Evolutionary conservation across 2,113 vertebrate genomes (phyloP).

Genomic region (Siniperca knerii): DNA sequence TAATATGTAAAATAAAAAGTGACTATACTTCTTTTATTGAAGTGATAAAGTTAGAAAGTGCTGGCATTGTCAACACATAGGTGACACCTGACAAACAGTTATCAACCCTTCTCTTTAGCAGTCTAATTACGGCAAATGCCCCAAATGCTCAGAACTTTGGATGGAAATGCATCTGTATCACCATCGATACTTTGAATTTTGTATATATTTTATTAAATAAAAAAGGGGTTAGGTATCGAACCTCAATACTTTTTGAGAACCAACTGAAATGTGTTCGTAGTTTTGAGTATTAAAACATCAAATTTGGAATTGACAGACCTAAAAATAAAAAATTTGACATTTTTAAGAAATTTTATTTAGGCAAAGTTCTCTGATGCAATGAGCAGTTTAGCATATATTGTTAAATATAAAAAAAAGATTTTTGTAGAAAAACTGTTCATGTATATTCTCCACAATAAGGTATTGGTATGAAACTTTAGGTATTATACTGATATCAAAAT

Average conservation of each 20-base stretch:
- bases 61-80: no score
- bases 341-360: not conserved
- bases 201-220: not conserved
- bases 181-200: no score
- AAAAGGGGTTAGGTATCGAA: not conserved
- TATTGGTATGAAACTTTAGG: not conserved
- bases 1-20: not conserved
- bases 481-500: not conserved
- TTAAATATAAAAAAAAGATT: no score
- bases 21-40: no score
- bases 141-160: not conserved
- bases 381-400: not conserved
- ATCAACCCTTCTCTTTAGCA: slow-evolving; percentile 3
- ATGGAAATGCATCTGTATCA: no score
- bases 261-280: not conserved
- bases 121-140: slow-evolving; percentile 1
- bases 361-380: not conserved
- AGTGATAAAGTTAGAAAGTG: no score
- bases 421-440: not conserved
- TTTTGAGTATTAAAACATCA: no score
- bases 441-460: not conserved
- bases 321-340: not conserved
- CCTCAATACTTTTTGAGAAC: not conserved
- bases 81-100: slow-evolving; percentile 2
- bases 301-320: not conserved